phyloP scores from a whole-genome alignment of 1,140 invertebrate genomes.

The Temnothorax curvispinosus region DNA sequence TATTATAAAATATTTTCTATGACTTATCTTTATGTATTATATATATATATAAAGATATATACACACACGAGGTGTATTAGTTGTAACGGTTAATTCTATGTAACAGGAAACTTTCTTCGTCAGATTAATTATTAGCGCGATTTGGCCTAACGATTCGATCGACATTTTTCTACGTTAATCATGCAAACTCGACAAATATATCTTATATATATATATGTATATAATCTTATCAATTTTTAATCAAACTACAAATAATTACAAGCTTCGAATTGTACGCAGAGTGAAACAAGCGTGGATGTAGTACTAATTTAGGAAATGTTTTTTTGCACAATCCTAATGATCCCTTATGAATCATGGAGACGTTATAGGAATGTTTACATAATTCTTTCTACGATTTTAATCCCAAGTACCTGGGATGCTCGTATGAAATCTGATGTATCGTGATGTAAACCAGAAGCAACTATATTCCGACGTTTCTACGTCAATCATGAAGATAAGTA shows the following conservation, averaged over 20 bases:
- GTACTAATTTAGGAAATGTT: background rate
- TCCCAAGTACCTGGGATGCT: slow-evolving; percentile 11
- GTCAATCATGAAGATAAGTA: slow-evolving; percentile 60
- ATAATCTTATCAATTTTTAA: background rate
- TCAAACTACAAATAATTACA: slow-evolving; percentile 10
- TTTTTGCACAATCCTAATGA: background rate
- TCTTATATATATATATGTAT: background rate
- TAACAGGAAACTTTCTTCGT: background rate
- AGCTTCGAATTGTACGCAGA: background rate
- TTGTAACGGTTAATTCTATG: background rate
- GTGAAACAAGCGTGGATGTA: background rate
- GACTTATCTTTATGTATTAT: background rate
- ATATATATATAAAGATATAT: no score
- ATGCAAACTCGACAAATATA: background rate
- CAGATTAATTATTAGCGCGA: background rate
- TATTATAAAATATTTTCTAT: slow-evolving; percentile 20
- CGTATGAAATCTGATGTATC: background rate
- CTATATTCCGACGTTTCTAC: slow-evolving; percentile 23
- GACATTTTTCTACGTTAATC: background rate
- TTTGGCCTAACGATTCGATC: background rate
- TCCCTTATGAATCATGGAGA: background rate
- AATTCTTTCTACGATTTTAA: background rate
- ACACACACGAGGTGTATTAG: background rate
- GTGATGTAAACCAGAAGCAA: slow-evolving; percentile 5
- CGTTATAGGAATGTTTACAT: slow-evolving; percentile 30